Evolutionary conservation across 2,888 invertebrate genomes (phyloP), one percentile per base, ranked within the genome.

Genomic region (Allacma fusca): DNA sequence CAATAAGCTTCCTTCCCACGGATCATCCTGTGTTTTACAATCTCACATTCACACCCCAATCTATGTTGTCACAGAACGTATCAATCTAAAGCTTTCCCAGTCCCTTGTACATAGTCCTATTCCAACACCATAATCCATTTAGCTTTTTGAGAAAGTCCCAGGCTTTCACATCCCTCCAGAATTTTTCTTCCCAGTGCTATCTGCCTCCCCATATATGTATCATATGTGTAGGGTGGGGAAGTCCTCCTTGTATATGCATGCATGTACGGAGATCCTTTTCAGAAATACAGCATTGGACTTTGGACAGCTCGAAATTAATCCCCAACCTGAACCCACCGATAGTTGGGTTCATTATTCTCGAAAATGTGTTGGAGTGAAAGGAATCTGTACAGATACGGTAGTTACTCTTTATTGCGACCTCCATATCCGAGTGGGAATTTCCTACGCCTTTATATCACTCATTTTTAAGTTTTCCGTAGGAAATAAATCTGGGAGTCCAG

Each of bases 31-130:
- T 62, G 23, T 62, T 62, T 62, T 62, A 62, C 62, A 62, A 62
- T 62, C 62, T 62, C 24, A 62, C 23, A 62, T 62, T 62, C 62
- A 62, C 23, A 62, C 62, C 62, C 62, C 62, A 62, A 62, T 62
- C 62, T 24, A 62, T 62, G 62, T 62, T 62, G 62, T 62, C 62
- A 62, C 24, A 62, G 62, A 62, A 62, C 23, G 21, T 23, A 12
- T 62, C 24, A 62, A 62, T 62, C 62, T 16, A 24, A 16, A 62
- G 26, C 62, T 26, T 62, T 62, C 16, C 24, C 26, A 9, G 24
- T 21, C 50, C 2, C 16, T 13, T 50, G 2, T 50, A 50, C 2
- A 50, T 12, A n/a, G 19, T 5, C 19, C n/a, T 50, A 50, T 50
- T 50, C 50, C 19, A 50, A n/a, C 5, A 50, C 50, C 19, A 50